These are phyloP conservation scores for Calidris pygmaea DNA, from an alignment of 2,113 vertebrate genomes.

Conservation along the genomic window DNA sequence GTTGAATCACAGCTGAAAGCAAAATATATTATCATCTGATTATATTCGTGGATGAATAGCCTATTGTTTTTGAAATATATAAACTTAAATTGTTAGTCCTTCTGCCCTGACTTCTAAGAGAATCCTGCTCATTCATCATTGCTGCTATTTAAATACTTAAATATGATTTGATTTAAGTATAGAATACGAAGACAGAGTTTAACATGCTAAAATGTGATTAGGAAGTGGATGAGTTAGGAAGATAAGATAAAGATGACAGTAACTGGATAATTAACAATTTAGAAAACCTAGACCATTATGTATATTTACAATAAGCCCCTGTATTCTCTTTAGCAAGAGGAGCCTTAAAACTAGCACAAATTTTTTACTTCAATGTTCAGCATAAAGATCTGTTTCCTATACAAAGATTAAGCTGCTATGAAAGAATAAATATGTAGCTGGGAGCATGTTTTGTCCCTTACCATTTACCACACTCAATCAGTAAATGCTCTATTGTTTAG, in stretches of 20 bases:
- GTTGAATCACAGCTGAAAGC: background rate
- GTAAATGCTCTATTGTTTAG: background rate
- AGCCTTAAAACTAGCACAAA: background rate
- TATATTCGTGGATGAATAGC: background rate
- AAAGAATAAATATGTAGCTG: background rate
- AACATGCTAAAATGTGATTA: background rate
- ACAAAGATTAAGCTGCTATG: background rate
- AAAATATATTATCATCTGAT: background rate
- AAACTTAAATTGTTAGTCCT: background rate
- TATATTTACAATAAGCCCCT: background rate
- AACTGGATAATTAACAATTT: background rate
- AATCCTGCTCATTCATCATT: background rate
- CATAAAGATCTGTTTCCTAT: background rate
- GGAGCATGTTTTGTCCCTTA: background rate
- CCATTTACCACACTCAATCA: background rate
- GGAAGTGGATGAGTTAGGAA: background rate
- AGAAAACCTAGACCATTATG: background rate
- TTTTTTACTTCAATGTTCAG: background rate
- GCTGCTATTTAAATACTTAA: background rate
- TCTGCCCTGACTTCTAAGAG: background rate
- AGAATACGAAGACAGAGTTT: background rate
- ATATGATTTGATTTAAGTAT: background rate
- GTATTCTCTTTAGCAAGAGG: background rate
- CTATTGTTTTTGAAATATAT: background rate
- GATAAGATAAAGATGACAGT: background rate